Conservation (phyloP, 2,888 invertebrate species). For the Drosophila borborema region DNA sequence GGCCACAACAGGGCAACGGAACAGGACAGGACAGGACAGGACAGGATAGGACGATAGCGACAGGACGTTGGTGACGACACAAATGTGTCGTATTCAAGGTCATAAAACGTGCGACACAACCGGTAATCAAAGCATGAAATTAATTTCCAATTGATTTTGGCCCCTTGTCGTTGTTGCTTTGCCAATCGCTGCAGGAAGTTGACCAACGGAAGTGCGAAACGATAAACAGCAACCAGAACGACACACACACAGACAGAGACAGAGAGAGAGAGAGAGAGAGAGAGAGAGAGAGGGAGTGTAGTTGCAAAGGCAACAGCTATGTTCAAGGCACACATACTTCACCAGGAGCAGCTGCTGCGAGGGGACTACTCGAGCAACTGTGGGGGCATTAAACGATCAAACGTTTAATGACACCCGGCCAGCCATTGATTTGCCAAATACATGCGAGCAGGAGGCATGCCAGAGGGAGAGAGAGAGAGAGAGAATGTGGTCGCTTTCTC, state of each 20-base stretch:
- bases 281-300: slow-evolving; percentile 16
- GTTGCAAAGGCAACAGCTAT: slow-evolving; percentile 35
- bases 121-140: slow-evolving; percentile 81
- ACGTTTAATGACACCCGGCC: slow-evolving; percentile 80
- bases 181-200: slow-evolving; percentile 78
- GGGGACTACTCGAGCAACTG: neutral
- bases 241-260: neutral
- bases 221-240: slow-evolving; percentile 65
- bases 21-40: slow-evolving; percentile 11
- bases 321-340: slow-evolving; percentile 62
- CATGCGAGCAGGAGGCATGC: slow-evolving; percentile 48
- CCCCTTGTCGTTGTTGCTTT: slow-evolving; percentile 56
- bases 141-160: slow-evolving; percentile 80
- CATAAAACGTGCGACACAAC: slow-evolving; percentile 80
- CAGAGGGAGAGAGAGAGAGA: neutral
- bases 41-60: slow-evolving; percentile 4
- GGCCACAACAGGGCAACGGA: slow-evolving; percentile 25
- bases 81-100: slow-evolving; percentile 81
- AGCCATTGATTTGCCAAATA: slow-evolving; percentile 79
- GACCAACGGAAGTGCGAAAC: slow-evolving; percentile 80
- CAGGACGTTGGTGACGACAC: slow-evolving; percentile 61
- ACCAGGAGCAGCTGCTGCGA: slow-evolving; percentile 33
- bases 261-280: neutral
- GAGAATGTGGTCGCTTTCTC: neutral
- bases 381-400: slow-evolving; percentile 76